Conservation (phyloP, 2,113 vertebrate species). For the Lamprologus callipterus region DNA sequence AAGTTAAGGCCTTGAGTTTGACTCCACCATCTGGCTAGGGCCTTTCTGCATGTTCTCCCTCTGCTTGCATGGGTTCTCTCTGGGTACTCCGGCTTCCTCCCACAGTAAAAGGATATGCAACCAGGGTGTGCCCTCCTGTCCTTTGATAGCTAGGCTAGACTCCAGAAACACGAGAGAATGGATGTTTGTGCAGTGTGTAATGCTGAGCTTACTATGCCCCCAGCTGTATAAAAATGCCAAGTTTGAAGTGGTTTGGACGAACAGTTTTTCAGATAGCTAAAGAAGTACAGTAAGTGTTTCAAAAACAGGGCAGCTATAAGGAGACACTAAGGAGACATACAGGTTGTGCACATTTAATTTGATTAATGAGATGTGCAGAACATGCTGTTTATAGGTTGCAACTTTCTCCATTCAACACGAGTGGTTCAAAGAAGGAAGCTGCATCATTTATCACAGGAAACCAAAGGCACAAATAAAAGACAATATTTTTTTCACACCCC, state of each 20-base stretch:
- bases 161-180: rapidly evolving
- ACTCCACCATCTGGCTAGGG: rapidly evolving
- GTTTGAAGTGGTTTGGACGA: neutral
- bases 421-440: neutral
- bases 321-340: neutral
- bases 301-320: neutral
- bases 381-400: neutral
- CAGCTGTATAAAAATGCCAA: rapidly evolving
- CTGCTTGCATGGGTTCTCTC: neutral
- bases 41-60: neutral
- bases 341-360: neutral
- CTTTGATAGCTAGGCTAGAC: neutral
- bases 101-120: neutral
- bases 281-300: neutral
- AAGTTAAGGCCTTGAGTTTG: neutral
- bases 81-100: neutral
- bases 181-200: neutral
- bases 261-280: neutral
- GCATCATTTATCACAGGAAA: neutral
- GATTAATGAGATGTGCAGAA: neutral
- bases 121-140: neutral
- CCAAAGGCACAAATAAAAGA: neutral
- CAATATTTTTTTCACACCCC: neutral
- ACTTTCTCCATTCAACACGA: neutral
- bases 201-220: rapidly evolving